Evolutionary conservation across 2,797 vertebrate species (phyloP), one percentile per base, ranked within the genome.

Genomic region (Chloroceryle amazona): DNA sequence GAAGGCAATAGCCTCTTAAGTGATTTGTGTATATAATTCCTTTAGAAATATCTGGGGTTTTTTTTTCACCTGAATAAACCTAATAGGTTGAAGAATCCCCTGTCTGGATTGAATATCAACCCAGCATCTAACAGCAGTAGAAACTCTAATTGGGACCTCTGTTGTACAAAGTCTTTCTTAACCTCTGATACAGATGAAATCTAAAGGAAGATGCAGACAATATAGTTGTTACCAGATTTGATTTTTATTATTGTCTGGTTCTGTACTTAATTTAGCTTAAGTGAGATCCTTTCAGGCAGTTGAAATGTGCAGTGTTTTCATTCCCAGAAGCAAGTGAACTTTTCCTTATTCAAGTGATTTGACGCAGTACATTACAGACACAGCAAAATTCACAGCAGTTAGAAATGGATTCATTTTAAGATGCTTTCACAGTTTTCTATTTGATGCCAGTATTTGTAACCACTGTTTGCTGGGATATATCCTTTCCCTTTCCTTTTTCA

Each of bases 351-450:
- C 55, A 82, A 72, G 70, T 60, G 61, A 81, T 80, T 79, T 63
- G 54, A 68, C 58, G 78, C 15, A 79, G 70, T 78, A 74, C 73
- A 78, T 93, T 81, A 84, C 52, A 90, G 61, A 93, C 83, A 90
- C 78, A 94, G 86, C 81, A 94, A 95, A 96, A 89, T 89, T 55
- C 85, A 66, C 41, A 90, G 55, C 49, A 83, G 47, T 79, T 63
- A 80, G 57, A 88, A 74, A 81, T 89, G 75, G 11, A 85, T 86
- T 83, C 16, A 58, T 76, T 94, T 78, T 91, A 74, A 90, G 28
- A 66, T 72, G 29, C 28, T 85, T 62, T 90, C 76, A 87, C 39
- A 76, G 37, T 84, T 80, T 94, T 16, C 26, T 81, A 42, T n/a
- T 79, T 72, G n/a, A 66, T 63, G 66, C 10, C 68, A 79, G 5